These are phyloP conservation scores for Nemapogon koenigi DNA, from an alignment of 2,888 invertebrate genomes.

Conservation along the genomic window DNA sequence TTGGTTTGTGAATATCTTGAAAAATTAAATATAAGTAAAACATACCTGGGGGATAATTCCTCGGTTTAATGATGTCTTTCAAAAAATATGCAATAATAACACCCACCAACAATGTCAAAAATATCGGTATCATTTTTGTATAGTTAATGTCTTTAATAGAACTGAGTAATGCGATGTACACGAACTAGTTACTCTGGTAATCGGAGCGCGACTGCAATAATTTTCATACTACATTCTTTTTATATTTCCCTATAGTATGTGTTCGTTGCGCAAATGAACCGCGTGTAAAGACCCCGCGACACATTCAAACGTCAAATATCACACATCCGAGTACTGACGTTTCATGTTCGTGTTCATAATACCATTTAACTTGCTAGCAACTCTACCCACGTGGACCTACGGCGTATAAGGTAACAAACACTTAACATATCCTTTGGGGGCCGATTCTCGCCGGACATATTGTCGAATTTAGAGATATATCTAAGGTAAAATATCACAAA, in stretches of 20 bases:
- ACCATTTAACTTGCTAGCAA: no score
- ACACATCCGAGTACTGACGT: no score
- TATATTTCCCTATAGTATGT: background rate
- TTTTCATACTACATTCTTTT: constrained; percentile 4
- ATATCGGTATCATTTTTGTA: constrained; percentile 18
- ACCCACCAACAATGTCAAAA: constrained; percentile 19
- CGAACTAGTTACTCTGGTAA: constrained; percentile 2
- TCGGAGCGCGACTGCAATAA: constrained; percentile 8
- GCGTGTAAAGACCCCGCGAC: background rate
- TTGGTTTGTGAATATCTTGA: constrained; percentile 11
- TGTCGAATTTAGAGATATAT: no score
- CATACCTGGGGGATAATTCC: constrained; percentile 59
- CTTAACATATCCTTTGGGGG: no score
- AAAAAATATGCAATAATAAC: constrained; percentile 18
- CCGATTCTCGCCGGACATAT: no score
- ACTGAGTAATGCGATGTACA: no score
- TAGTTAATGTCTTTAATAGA: no score
- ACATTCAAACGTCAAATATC: no score
- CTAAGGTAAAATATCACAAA: no score
- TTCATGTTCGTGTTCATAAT: no score
- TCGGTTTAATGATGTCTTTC: constrained; percentile 36
- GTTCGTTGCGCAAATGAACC: constrained; percentile 1
- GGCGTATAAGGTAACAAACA: no score
- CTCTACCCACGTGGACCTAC: no score
- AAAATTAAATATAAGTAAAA: constrained; percentile 10